These are phyloP conservation scores for Cromileptes altivelis DNA, from an alignment of 2,113 vertebrate genomes.

Conservation along the genomic window DNA sequence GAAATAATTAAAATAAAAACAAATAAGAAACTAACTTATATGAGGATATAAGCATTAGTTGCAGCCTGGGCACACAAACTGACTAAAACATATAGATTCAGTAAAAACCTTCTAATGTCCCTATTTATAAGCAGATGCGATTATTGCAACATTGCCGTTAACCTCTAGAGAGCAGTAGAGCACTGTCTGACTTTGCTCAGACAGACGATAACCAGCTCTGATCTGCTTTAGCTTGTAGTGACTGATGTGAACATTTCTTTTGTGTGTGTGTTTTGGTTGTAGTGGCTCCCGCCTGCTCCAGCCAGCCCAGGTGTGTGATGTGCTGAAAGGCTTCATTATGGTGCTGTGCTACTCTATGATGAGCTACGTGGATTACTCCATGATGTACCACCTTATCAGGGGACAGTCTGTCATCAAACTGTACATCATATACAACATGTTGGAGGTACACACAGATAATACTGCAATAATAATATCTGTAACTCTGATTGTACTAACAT, in stretches of 20 bases:
- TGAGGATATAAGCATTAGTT: background rate
- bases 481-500: background rate
- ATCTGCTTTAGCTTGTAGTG: background rate
- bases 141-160: background rate
- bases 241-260: background rate
- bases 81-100: background rate
- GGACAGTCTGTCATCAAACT: constrained; percentile 99
- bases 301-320: constrained; percentile 97
- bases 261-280: constrained; percentile 56
- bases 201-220: background rate
- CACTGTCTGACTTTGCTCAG: background rate
- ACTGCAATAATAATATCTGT: background rate
- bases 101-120: background rate
- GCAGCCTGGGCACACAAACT: background rate
- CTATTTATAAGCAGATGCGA: background rate
- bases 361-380: constrained; percentile 99
- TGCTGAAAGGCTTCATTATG: constrained; percentile 97
- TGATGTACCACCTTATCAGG: constrained; percentile 99
- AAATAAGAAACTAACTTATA: no score
- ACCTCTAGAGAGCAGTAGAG: constrained; percentile 55
- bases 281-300: constrained; percentile 95
- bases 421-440: constrained; percentile 99
- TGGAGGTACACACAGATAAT: constrained; percentile 88
- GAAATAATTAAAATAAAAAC: no score
- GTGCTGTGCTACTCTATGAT: constrained; percentile 98